Evolutionary conservation across 2,888 invertebrate genomes (phyloP), one percentile per base, ranked within the genome.

Genomic region (Thecocarcelia acutangulata): DNA sequence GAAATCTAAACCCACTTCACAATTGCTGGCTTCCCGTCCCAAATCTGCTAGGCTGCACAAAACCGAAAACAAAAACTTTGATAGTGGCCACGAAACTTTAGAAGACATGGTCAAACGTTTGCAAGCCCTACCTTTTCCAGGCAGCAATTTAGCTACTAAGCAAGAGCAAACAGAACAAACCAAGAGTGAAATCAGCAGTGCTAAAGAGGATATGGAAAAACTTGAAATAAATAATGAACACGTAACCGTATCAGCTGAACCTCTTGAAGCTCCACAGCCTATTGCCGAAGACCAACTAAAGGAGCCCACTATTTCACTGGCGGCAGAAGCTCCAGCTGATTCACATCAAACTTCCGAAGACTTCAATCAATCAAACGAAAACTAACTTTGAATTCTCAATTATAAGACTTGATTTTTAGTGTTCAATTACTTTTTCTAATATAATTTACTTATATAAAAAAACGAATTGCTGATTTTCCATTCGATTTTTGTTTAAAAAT

Each of bases 61-160:
- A 44, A 33, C 56, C 17, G 52, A 68, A 66, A 50, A 63, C 28
- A 79, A 68, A 42, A 46, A 46, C 13, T 4, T 44, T 12, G 37
- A 69, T 33, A 61, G 81, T 42, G 33, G 61, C 11, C 21, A 66
- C 48, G 84, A 84, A 52, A 66, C 79, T 13, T 58, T 90, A 12
- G 90, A 90, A 73, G 85, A 88, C 24, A 88, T 90, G 89, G 89
- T 90, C 33, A 85, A 81, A 17, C 87, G 89, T n/a, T 80, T 90
- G n/a, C 84, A 86, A 8, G 83, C 86, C 2, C 73, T 89, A 13
- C 90, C 90, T 1, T 89, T 86, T 68, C 89, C 89, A 0, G 80
- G 42, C 0, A n/a, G 58, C 13, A 19, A 70, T 3, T 9, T n/a
- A 5, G 0, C 44, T 12, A n/a, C 0, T 8, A 42, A 73, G 21